These are phyloP conservation scores for Lochmaea crataegi DNA, from an alignment of 2,888 invertebrate genomes.

Conservation along the genomic window DNA sequence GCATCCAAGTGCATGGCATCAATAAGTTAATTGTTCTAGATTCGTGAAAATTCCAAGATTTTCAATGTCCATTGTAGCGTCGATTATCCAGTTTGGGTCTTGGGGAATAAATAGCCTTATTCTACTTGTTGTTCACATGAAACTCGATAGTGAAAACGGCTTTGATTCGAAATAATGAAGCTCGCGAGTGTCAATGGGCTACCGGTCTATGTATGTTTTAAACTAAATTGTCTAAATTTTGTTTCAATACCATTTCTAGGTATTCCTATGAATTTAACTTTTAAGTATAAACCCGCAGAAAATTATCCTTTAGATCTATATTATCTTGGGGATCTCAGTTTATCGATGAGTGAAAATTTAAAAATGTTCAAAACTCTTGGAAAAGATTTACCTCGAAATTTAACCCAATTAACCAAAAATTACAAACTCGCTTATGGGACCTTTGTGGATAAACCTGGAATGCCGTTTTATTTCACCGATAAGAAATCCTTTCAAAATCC, in stretches of 20 bases:
- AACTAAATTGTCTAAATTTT: too few relatives aligned
- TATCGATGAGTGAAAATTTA: slow-evolving; percentile 90
- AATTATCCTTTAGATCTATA: slow-evolving; percentile 91
- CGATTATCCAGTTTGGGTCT: too few relatives aligned
- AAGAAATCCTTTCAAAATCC: slow-evolving; percentile 68
- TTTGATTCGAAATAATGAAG: too few relatives aligned
- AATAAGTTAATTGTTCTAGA: too few relatives aligned
- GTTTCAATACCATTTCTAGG: slow-evolving; percentile 37
- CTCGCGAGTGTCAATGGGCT: too few relatives aligned
- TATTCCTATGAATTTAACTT: slow-evolving; percentile 69
- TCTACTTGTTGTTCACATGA: too few relatives aligned
- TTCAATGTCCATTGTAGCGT: too few relatives aligned
- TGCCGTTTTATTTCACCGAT: slow-evolving; percentile 76
- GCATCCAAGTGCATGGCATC: too few relatives aligned
- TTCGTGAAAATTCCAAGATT: too few relatives aligned
- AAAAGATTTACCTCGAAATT: slow-evolving; percentile 69
- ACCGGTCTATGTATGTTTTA: too few relatives aligned
- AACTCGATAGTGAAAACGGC: too few relatives aligned
- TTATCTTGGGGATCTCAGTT: slow-evolving; percentile 91
- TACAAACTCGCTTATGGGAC: slow-evolving; percentile 82
- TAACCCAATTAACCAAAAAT: slow-evolving; percentile 77
- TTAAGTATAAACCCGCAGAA: slow-evolving; percentile 80
- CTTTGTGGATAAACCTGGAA: slow-evolving; percentile 81
- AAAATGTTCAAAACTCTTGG: slow-evolving; percentile 78
- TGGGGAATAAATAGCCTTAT: too few relatives aligned